Percentiles rank a stretch among this genome's conserved stretches.
Conservation (phyloP, 1,140 invertebrate genomes). For the Pectinophora gossypiella region DNA sequence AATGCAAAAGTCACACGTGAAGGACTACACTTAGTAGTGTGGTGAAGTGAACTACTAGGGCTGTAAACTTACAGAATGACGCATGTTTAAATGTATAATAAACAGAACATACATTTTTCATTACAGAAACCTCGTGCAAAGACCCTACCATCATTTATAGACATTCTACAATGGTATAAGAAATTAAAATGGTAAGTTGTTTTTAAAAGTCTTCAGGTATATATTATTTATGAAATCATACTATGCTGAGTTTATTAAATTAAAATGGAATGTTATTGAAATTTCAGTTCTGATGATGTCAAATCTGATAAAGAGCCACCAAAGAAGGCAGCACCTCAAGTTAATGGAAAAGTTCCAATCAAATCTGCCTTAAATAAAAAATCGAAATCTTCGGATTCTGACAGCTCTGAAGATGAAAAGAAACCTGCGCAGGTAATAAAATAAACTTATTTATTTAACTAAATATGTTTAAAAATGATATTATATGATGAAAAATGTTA, state of each 20-base stretch:
- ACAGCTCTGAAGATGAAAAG: conserved; percentile 49
- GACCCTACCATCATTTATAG: conserved; percentile 34
- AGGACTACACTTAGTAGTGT: too few species aligned
- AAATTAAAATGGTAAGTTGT: conserved; percentile 18
- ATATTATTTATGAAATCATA: too few species aligned
- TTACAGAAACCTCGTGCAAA: conserved; percentile 57
- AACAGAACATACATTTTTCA: too few species aligned
- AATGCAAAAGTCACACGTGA: too few species aligned
- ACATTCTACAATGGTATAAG: conserved; percentile 38
- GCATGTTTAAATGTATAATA: too few species aligned
- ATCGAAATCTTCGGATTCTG: conserved; percentile 40
- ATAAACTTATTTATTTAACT: conserved; percentile 5
- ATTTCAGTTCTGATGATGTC: background rate
- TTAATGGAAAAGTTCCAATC: conserved; percentile 36
- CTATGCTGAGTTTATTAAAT: conserved; percentile 14
- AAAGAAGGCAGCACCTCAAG: conserved; percentile 34
- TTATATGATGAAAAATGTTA: conserved; percentile 42
- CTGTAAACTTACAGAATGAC: too few species aligned
- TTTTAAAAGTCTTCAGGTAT: too few species aligned
- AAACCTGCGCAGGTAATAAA: conserved; percentile 38
- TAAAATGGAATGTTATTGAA: background rate
- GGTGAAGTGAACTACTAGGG: too few species aligned
- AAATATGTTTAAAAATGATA: background rate
- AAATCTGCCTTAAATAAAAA: conserved; percentile 37
- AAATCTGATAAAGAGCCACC: conserved; percentile 36